Percentiles rank a stretch among this genome's conserved stretches.
These are phyloP conservation scores for Popillia japonica DNA, from an alignment of 1,140 invertebrate species.

Conservation along the genomic window DNA sequence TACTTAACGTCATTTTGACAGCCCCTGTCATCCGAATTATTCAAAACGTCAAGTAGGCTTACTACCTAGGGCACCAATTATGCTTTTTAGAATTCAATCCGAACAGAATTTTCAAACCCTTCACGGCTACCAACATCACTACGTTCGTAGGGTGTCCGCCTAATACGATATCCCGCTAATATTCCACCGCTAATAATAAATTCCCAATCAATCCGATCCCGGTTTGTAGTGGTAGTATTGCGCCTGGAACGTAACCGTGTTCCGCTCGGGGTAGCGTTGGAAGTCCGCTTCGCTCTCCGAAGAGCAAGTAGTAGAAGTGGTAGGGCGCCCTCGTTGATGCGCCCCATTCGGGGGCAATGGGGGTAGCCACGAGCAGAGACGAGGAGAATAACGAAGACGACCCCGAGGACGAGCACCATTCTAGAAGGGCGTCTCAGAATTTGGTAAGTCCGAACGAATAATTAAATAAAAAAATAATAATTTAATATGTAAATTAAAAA, in stretches of 20 bases:
- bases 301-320: slow-evolving; percentile 2
- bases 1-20: too few relatives aligned
- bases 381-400: slow-evolving; percentile 55
- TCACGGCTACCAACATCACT: too few relatives aligned
- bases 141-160: too few relatives aligned
- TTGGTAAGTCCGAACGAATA: slow-evolving; percentile 47
- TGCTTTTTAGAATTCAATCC: too few relatives aligned
- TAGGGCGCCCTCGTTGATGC: slow-evolving; percentile 44
- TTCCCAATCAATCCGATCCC: neutral
- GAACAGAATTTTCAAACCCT: too few relatives aligned
- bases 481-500: too few relatives aligned
- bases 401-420: slow-evolving; percentile 54
- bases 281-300: neutral
- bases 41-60: too few relatives aligned
- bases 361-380: slow-evolving; percentile 57
- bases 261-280: neutral
- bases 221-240: slow-evolving; percentile 11
- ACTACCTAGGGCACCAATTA: too few relatives aligned
- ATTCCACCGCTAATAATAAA: neutral
- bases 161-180: too few relatives aligned
- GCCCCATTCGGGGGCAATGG: slow-evolving; percentile 56
- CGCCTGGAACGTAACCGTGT: neutral
- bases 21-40: too few relatives aligned
- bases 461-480: too few relatives aligned
- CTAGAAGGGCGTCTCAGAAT: slow-evolving; percentile 53